Conservation (phyloP, 2,797 vertebrate species). For the Pygocentrus nattereri region DNA sequence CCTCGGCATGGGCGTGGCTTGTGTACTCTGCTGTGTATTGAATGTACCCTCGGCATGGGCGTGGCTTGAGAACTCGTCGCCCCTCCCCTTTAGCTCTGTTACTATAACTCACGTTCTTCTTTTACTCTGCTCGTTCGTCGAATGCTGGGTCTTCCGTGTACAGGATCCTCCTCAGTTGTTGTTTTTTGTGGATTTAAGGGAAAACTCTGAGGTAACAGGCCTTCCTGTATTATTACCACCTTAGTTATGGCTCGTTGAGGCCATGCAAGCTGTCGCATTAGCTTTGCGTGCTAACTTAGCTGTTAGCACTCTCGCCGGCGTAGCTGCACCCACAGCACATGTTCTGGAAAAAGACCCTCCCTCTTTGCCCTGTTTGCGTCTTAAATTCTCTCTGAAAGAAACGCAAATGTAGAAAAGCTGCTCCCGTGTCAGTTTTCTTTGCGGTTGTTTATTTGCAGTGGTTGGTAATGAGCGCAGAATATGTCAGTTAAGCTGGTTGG, state of each 20-base stretch:
- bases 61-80: background rate
- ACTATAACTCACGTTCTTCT: background rate
- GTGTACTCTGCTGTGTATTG: background rate
- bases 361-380: background rate
- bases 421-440: no score
- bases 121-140: background rate
- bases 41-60: background rate
- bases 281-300: background rate
- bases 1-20: background rate
- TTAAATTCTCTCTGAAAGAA: background rate
- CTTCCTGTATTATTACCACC: background rate
- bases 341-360: background rate
- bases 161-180: background rate
- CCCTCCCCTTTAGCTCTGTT: background rate
- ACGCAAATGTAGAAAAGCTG: background rate
- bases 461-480: no score
- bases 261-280: background rate
- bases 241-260: background rate
- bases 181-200: background rate
- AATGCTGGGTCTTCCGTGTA: background rate
- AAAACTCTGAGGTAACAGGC: conserved; percentile 3
- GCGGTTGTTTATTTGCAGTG: no score
- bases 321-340: background rate
- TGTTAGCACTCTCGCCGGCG: background rate
- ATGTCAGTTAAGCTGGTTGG: no score